Evolutionary conservation across 2,888 invertebrate genomes (phyloP).

Genomic region (Argyresthia goedartella): DNA sequence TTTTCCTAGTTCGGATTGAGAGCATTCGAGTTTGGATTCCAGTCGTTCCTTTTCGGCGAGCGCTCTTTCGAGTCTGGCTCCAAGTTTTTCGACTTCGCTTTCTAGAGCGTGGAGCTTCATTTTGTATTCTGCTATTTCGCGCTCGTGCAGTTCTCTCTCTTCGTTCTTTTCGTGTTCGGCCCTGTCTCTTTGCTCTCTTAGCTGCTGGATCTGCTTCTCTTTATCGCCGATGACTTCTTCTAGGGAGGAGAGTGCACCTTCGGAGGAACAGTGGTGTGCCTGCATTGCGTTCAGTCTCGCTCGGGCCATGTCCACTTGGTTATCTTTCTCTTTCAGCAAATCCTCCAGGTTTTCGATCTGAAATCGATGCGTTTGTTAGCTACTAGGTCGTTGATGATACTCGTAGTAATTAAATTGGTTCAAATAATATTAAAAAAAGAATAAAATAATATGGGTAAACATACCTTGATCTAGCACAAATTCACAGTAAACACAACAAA

Average conservation of each 20-base stretch:
- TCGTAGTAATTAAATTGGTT: not conserved
- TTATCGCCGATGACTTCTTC: conserved; percentile 97
- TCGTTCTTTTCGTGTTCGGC: conserved; percentile 97
- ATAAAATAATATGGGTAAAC: not conserved
- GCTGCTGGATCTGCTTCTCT: conserved; percentile 96
- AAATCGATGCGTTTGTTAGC: conserved; percentile 18
- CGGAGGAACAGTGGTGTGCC: conserved; percentile 93
- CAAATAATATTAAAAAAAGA: not conserved
- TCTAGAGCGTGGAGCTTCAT: conserved; percentile 93
- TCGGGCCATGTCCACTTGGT: conserved; percentile 95
- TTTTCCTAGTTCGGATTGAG: conserved; percentile 93
- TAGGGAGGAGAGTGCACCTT: conserved; percentile 91
- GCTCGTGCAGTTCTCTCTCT: conserved; percentile 92
- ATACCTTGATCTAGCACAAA: no score
- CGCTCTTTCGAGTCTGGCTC: conserved; percentile 88
- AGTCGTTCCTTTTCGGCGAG: conserved; percentile 92
- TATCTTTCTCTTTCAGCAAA: conserved; percentile 96
- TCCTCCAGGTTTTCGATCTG: conserved; percentile 99
- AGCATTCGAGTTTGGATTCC: conserved; percentile 91
- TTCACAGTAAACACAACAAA: not conserved
- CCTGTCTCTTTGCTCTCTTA: conserved; percentile 93
- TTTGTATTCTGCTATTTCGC: conserved; percentile 94
- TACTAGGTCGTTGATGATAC: not conserved
- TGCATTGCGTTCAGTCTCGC: conserved; percentile 93
- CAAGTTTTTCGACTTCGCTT: conserved; percentile 91